phyloP scores from a whole-genome alignment of 1,140 invertebrate genomes.

The Halictus rubicundus region DNA sequence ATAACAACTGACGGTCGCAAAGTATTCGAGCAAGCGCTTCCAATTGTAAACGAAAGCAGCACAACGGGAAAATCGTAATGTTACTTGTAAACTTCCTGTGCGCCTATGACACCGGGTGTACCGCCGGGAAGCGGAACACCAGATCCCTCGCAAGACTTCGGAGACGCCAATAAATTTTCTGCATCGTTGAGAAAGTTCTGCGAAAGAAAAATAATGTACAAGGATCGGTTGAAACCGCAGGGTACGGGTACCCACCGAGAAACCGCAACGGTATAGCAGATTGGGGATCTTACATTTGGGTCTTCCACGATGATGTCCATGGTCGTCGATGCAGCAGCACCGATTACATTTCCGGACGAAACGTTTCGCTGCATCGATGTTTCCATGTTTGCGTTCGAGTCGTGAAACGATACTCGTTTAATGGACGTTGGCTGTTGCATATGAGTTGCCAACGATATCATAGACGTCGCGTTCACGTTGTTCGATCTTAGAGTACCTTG shows the following conservation, averaged over 20 bases:
- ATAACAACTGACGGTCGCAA: background rate
- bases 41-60: background rate
- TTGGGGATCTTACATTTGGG: slow-evolving; percentile 86
- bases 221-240: too few relatives aligned
- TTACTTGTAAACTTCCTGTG: slow-evolving; percentile 95
- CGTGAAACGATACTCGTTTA: slow-evolving; percentile 89
- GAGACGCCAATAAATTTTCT: slow-evolving; percentile 87
- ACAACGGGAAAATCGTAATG: background rate
- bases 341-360: slow-evolving; percentile 62
- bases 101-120: slow-evolving; percentile 95
- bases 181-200: slow-evolving; percentile 91
- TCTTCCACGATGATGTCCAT: slow-evolving; percentile 88
- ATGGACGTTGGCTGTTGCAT: slow-evolving; percentile 69
- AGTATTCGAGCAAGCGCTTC: background rate
- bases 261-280: background rate
- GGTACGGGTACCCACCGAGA: too few relatives aligned
- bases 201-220: slow-evolving; percentile 51
- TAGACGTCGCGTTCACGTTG: slow-evolving; percentile 76
- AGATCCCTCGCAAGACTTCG: slow-evolving; percentile 85
- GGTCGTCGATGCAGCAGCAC: slow-evolving; percentile 73
- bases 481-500: slow-evolving; percentile 79
- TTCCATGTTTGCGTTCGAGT: slow-evolving; percentile 83
- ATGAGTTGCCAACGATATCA: slow-evolving; percentile 69
- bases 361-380: slow-evolving; percentile 67
- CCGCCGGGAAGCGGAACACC: slow-evolving; percentile 81